Conservation (phyloP, 2,797 vertebrate species). For the Sebastes hopkinsi region DNA sequence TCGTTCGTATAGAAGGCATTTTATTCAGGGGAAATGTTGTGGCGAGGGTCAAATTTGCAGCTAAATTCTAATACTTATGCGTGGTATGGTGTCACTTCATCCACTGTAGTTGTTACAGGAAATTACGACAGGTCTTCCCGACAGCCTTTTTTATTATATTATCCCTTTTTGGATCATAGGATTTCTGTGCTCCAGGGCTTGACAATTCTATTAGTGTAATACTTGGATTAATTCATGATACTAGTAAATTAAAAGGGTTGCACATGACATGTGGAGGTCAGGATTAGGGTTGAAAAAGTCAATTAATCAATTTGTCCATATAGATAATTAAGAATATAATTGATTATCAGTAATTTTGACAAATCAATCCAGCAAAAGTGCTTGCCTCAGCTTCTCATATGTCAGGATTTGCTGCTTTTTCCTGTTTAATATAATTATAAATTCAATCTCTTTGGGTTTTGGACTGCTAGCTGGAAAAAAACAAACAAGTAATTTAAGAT, state of each 20-base stretch:
- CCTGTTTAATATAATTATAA: not conserved
- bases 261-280: not conserved
- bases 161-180: not conserved
- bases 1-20: conserved; percentile 10
- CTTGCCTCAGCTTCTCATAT: not conserved
- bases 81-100: conserved; percentile 1
- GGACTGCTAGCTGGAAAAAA: not conserved
- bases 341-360: not conserved
- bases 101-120: conserved; percentile 2
- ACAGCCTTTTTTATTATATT: conserved; percentile 3
- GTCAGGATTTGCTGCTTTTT: not conserved
- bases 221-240: not conserved
- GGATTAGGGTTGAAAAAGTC: not conserved
- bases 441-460: not conserved
- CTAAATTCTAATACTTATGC: not conserved
- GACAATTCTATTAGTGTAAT: not conserved
- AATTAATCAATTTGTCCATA: not conserved
- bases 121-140: conserved; percentile 6
- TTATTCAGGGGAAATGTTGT: conserved; percentile 30
- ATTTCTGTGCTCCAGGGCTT: not conserved
- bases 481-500: not conserved
- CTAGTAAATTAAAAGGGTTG: not conserved
- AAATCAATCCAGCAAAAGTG: not conserved
- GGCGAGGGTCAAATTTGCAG: conserved; percentile 2
- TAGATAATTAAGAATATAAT: not conserved